Percentiles rank a stretch among this genome's conserved stretches.
These are phyloP conservation scores for Shinisaurus crocodilurus DNA, from an alignment of 2,113 vertebrate genomes.

Conservation along the genomic window DNA sequence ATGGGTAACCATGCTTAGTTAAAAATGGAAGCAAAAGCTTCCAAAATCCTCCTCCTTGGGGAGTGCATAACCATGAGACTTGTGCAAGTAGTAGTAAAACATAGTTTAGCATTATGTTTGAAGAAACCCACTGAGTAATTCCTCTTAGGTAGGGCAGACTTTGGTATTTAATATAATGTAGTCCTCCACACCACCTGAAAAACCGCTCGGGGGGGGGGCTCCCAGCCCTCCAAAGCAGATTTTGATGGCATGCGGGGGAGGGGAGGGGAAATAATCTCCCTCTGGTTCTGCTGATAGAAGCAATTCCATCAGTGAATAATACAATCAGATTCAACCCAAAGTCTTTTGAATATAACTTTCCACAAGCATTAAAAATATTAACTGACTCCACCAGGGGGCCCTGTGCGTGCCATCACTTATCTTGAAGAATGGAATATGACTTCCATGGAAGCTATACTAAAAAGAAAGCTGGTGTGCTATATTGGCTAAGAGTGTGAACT, in stretches of 20 bases:
- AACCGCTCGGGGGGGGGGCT: too few relatives aligned
- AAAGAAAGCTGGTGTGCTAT: neutral
- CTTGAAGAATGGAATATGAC: neutral
- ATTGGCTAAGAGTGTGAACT: neutral
- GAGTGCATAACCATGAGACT: neutral
- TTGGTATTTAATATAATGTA: neutral
- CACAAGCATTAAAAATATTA: constrained; percentile 41
- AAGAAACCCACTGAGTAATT: neutral
- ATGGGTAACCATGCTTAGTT: neutral
- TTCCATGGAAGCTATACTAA: neutral
- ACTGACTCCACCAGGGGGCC: neutral
- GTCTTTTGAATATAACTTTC: constrained; percentile 26
- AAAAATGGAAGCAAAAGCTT: neutral
- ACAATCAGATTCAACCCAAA: neutral
- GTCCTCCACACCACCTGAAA: too few relatives aligned
- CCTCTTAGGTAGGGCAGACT: neutral
- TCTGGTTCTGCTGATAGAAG: too few relatives aligned
- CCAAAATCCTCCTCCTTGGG: neutral
- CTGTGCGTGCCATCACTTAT: neutral
- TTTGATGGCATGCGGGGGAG: too few relatives aligned
- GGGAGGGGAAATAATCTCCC: too few relatives aligned
- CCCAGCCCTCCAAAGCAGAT: too few relatives aligned
- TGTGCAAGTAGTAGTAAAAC: neutral
- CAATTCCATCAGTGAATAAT: too few relatives aligned
- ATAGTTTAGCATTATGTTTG: neutral